Percentiles rank a stretch among this genome's conserved stretches.
Conservation (phyloP, 2,888 invertebrate species). For the Scaptomyza parva region DNA sequence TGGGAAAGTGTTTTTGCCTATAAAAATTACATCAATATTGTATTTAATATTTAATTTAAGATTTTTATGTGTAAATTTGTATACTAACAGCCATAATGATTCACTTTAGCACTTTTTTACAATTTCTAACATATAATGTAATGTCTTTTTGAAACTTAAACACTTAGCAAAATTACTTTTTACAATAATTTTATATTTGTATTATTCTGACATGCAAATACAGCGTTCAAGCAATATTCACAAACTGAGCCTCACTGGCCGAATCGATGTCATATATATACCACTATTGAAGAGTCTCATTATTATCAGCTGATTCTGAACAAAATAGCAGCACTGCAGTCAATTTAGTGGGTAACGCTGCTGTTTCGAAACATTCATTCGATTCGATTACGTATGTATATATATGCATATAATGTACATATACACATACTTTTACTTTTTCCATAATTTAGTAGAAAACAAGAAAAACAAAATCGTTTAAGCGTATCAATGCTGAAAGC, state of each 20-base stretch:
- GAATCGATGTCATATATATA: slow-evolving; percentile 66
- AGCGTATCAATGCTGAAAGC: slow-evolving; percentile 44
- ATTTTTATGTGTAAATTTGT: neutral
- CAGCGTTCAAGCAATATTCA: slow-evolving; percentile 52
- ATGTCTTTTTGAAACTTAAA: neutral
- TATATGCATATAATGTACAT: neutral
- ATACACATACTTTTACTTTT: slow-evolving; percentile 52
- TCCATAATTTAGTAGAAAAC: slow-evolving; percentile 26
- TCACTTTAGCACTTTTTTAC: slow-evolving; percentile 5
- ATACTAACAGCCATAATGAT: slow-evolving; percentile 49
- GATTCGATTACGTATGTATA: neutral
- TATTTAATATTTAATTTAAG: neutral
- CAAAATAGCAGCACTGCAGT: slow-evolving; percentile 18
- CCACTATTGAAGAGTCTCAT: slow-evolving; percentile 32
- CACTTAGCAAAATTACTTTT: slow-evolving; percentile 4
- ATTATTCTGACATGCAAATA: slow-evolving; percentile 17
- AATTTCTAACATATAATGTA: slow-evolving; percentile 12
- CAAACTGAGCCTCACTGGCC: slow-evolving; percentile 55
- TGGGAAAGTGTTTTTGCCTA: neutral
- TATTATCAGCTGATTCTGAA: slow-evolving; percentile 64
- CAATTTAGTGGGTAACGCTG: slow-evolving; percentile 15
- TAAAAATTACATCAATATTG: neutral
- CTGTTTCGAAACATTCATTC: slow-evolving; percentile 26
- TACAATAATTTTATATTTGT: slow-evolving; percentile 12
- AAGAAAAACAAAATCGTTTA: slow-evolving; percentile 13